Evolutionary conservation across 2,113 vertebrate genomes (phyloP).

Genomic region (Podiceps cristatus): DNA sequence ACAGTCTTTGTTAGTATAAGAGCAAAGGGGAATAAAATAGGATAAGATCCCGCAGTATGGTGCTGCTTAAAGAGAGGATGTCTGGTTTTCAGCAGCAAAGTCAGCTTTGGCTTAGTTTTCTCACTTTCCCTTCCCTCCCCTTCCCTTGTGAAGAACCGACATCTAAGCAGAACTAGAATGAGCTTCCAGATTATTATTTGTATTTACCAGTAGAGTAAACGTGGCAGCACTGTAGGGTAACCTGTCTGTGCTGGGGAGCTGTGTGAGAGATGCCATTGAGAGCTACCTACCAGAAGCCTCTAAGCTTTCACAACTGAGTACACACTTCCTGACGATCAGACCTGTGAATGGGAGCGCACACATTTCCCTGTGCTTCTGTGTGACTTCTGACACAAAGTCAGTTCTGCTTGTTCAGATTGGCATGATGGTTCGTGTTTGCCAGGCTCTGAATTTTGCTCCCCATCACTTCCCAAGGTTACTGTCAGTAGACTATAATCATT

Average conservation of each 20-base stretch:
- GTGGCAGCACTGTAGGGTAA: not conserved
- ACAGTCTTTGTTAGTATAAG: not conserved
- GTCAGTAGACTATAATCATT: not conserved
- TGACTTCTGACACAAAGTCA: too few species aligned
- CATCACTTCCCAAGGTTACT: not conserved
- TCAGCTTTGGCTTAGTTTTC: not conserved
- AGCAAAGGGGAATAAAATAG: not conserved
- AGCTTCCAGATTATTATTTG: not conserved
- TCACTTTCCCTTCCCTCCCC: not conserved
- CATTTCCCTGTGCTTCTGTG: too few species aligned
- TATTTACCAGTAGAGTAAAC: not conserved
- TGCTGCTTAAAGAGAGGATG: not conserved
- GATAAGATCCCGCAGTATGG: not conserved
- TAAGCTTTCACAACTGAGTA: not conserved
- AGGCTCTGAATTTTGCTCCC: not conserved
- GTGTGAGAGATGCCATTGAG: not conserved
- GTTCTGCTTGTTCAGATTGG: not conserved
- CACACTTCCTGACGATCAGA: not conserved
- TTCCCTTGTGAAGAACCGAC: not conserved
- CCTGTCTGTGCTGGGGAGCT: not conserved
- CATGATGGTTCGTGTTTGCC: not conserved
- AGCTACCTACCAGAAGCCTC: not conserved
- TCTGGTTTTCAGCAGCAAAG: not conserved
- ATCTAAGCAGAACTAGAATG: not conserved
- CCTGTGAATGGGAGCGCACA: rapidly evolving